These are phyloP conservation scores for Colletes collaris DNA, from an alignment of 2,888 invertebrate genomes.

Conservation along the genomic window DNA sequence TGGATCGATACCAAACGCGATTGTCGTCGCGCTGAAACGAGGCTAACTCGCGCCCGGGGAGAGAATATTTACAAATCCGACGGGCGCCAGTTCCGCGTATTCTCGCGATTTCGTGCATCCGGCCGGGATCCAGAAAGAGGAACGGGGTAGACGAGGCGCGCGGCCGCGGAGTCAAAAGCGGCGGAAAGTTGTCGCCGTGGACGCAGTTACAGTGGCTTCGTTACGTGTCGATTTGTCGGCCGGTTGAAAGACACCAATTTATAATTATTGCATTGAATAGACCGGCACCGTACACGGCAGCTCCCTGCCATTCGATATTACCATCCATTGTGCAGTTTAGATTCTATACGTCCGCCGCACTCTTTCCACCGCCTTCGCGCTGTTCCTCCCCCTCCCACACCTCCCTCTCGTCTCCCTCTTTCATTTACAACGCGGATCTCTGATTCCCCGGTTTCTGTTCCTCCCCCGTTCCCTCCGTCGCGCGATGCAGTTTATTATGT, in stretches of 20 bases:
- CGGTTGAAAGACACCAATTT: conserved; percentile 79
- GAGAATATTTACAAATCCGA: conserved; percentile 43
- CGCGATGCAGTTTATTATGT: background rate
- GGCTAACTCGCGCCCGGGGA: conserved; percentile 14
- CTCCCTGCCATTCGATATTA: conserved; percentile 78
- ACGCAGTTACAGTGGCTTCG: conserved; percentile 83
- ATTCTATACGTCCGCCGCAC: conserved; percentile 66
- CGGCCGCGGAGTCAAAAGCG: conserved; percentile 48
- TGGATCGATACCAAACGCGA: conserved; percentile 46
- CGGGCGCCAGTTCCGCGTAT: conserved; percentile 20
- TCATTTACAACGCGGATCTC: conserved; percentile 10
- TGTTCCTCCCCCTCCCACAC: background rate
- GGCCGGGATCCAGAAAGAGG: conserved; percentile 1
- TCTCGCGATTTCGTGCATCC: conserved; percentile 35
- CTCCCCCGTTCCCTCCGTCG: background rate
- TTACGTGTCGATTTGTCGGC: conserved; percentile 78
- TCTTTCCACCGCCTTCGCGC: conserved; percentile 37
- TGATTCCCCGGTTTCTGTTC: background rate
- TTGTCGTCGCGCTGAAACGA: conserved; percentile 33
- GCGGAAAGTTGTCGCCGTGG: conserved; percentile 74
- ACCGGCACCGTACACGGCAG: conserved; percentile 64
- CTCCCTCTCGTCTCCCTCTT: background rate
- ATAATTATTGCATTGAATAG: conserved; percentile 79
- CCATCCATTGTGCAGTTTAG: conserved; percentile 77
- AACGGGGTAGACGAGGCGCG: background rate